Conservation (phyloP, 2,888 invertebrate genomes). For the Amblyjoppa proteus region DNA sequence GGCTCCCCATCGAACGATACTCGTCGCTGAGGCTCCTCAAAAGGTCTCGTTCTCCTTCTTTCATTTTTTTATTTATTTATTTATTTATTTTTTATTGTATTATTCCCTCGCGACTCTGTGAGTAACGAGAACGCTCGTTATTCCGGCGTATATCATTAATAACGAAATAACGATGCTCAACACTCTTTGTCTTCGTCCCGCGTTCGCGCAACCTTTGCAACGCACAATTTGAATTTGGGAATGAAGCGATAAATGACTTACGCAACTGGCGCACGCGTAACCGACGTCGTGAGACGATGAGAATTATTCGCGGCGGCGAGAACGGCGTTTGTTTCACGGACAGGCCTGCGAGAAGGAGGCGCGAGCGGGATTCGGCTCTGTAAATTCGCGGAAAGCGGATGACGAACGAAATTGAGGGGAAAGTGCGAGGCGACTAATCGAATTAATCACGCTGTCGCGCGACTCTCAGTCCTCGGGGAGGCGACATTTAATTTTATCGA, state of each 20-base stretch:
- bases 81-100: neutral
- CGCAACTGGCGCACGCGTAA: no score
- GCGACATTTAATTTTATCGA: neutral
- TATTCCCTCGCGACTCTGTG: slow-evolving; percentile 1
- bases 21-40: neutral
- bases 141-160: slow-evolving; percentile 46
- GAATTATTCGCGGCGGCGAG: neutral
- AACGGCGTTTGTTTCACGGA: neutral
- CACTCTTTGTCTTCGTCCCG: neutral
- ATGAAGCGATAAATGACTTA: no score
- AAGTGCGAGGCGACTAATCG: neutral
- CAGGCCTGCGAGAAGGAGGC: neutral
- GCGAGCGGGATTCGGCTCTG: neutral
- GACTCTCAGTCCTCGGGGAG: neutral
- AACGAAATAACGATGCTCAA: slow-evolving; percentile 38
- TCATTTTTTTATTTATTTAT: slow-evolving; percentile 5
- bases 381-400: neutral
- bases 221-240: neutral
- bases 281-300: neutral
- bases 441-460: neutral
- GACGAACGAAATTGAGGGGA: neutral
- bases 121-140: slow-evolving; percentile 57
- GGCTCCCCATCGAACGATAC: neutral
- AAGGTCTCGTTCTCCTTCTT: neutral
- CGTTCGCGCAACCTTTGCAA: neutral